Evolutionary conservation across 2,797 vertebrate species (phyloP).

Genomic region (Rousettus madagascariensis): DNA sequence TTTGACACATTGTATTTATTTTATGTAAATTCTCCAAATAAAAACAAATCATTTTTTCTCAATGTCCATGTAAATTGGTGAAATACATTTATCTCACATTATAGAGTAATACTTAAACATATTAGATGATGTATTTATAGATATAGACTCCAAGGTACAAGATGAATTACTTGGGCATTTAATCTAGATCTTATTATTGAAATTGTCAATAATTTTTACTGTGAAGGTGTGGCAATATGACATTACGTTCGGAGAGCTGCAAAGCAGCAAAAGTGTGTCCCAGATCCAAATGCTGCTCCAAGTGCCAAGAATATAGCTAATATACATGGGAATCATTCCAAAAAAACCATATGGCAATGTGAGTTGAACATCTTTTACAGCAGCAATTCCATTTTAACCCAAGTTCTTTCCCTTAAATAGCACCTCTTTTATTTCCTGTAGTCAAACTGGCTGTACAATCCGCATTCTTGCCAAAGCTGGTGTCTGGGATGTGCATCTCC

Average conservation of each 20-base stretch:
- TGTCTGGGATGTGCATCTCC: conserved; percentile 57
- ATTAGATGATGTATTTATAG: neutral
- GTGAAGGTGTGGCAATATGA: conserved; percentile 30
- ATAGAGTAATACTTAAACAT: neutral
- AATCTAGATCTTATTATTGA: neutral
- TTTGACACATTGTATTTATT: neutral
- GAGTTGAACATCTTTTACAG: conserved; percentile 64
- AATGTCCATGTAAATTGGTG: neutral
- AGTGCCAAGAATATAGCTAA: conserved; percentile 50
- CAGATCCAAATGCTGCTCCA: neutral
- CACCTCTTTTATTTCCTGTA: conserved; percentile 65
- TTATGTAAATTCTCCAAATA: neutral
- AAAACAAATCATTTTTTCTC: neutral
- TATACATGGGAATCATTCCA: conserved; percentile 42
- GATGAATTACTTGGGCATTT: neutral
- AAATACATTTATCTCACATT: neutral
- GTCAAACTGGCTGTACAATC: neutral
- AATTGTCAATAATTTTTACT: neutral
- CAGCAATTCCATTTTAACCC: conserved; percentile 48
- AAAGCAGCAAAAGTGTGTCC: conserved; percentile 17
- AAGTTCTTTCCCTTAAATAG: conserved; percentile 51
- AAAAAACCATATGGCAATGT: conserved; percentile 67
- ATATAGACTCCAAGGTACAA: neutral
- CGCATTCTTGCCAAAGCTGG: neutral
- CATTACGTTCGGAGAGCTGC: conserved; percentile 14